Conservation (phyloP, 1,140 invertebrate species). For the Oryzaephilus surinamensis region DNA sequence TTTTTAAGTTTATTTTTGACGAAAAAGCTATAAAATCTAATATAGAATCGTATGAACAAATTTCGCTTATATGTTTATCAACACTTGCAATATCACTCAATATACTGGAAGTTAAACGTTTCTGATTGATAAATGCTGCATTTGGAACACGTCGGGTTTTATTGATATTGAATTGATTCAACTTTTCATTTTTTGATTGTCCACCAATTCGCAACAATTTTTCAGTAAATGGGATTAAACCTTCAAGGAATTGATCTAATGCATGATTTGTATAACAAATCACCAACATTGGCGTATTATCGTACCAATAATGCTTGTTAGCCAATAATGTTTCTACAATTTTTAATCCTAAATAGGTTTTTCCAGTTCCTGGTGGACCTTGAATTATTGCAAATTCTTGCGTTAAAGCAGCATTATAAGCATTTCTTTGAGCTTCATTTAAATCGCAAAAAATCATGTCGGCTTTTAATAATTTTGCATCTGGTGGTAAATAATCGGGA, state of each 20-base stretch:
- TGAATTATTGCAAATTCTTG: constrained; percentile 65
- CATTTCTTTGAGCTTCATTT: constrained; percentile 47
- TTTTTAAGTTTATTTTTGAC: no score
- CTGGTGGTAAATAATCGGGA: constrained; percentile 20
- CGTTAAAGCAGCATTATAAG: constrained; percentile 47
- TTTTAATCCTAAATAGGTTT: constrained; percentile 64
- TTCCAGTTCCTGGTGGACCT: constrained; percentile 70
- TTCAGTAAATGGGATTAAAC: constrained; percentile 43
- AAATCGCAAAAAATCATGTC: constrained; percentile 29
- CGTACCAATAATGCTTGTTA: constrained; percentile 34
- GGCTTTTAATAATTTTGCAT: constrained; percentile 2
- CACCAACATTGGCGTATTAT: constrained; percentile 52
- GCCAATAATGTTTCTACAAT: constrained; percentile 48
- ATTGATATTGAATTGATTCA: constrained; percentile 41
- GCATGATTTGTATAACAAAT: constrained; percentile 83
- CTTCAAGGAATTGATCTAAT: constrained; percentile 80
- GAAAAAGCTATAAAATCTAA: constrained; percentile 17
- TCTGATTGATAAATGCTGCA: constrained; percentile 1
- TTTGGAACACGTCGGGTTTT: background rate
- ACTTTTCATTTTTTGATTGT: constrained; percentile 49
- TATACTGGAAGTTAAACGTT: background rate
- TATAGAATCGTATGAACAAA: constrained; percentile 10
- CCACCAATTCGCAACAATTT: constrained; percentile 62
- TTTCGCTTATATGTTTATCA: constrained; percentile 3
- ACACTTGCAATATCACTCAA: constrained; percentile 11